Evolutionary conservation across 35 echinoderm and acorn worm species (phyloP).

Genomic region (Holothuria glaberrima): DNA sequence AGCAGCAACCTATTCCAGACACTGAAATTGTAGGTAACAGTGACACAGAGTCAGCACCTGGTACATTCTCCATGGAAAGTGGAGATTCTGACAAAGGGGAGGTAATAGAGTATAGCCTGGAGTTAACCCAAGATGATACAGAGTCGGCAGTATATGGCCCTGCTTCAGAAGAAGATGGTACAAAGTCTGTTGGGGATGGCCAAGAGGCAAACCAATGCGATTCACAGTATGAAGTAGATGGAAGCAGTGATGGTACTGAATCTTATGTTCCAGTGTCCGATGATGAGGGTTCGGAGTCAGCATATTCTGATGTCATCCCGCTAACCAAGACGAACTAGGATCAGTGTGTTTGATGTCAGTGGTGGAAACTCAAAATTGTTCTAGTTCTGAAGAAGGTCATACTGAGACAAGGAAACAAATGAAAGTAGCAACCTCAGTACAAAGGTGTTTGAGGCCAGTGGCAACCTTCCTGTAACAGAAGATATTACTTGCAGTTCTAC

Average conservation of each 20-base stretch:
- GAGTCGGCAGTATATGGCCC: neutral
- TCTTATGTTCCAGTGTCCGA: slow-evolving; percentile 32
- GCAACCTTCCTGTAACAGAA: neutral
- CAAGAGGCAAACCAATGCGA: too few species aligned
- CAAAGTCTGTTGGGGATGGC: too few species aligned
- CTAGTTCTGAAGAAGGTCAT: neutral
- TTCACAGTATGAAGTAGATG: neutral
- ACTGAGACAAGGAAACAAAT: neutral
- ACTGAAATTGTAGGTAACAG: slow-evolving; percentile 9
- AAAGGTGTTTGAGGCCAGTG: neutral
- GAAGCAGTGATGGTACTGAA: slow-evolving; percentile 26
- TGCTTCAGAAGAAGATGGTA: too few species aligned
- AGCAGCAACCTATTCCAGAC: neutral
- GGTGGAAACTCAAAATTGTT: neutral
- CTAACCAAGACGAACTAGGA: neutral
- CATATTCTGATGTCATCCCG: slow-evolving; percentile 1
- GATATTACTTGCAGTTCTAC: neutral
- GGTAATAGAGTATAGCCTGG: neutral
- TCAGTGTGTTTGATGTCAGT: neutral
- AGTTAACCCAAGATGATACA: neutral
- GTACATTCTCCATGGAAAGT: neutral
- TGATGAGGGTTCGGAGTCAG: slow-evolving; percentile 8
- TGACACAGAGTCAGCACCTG: neutral
- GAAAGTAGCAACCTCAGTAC: neutral
- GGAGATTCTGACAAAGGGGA: neutral